Base-by-base conservation (phyloP, 2,113 vertebrate species). In the Helogale parvula region DNA sequence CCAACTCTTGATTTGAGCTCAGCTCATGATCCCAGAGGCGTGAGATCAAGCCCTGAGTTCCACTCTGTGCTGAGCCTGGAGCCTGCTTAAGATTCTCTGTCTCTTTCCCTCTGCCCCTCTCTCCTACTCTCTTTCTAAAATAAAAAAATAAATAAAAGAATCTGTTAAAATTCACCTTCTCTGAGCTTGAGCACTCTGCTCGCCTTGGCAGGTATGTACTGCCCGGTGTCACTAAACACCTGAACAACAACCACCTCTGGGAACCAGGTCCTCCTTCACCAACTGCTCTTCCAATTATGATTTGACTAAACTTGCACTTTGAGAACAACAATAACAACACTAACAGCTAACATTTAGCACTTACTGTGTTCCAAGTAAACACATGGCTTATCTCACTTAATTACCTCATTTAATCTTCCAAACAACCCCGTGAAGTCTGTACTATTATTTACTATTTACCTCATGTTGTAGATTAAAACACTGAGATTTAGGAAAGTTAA, bases 331-430 rank as follows among this genome's bases (percentile, higher is more conserved):
- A 41, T 41, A 82, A n/a, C 16, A 89, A 92, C 21, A 47, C 29
- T 41, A 88, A 57, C 88, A 92, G 54, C 54, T 97, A 90, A 63
- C 86, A 60, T 90, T 94, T 89, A 77, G 21, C 23, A 72, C 29
- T 88, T 84, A 50, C n/a, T 45, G n/a, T 86, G 14, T 90, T 90
- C 35, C 72, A 83, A 74, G 45, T 88, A 38, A 95, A 60, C 29
- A 87, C 17, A 33, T 76, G 17, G 25, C 33, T 52, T 90, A 29
- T 57, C 19, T 90, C 15, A 77, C 31, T 71, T 94, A 77, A n/a
- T 52, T 66, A 72, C 25, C n/a, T 89, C 41, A 60, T 60, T 79
- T 85, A 52, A 81, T 71, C 23, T 87, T 93, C n/a, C 52, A 90
- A 96, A 91, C 29, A 81, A 66, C 9, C 13, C 27, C 88, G 14